Percentiles rank a stretch among this genome's conserved stretches.
These are phyloP conservation scores for Ameiurus melas DNA, from an alignment of 2,113 vertebrate genomes.

Conservation along the genomic window DNA sequence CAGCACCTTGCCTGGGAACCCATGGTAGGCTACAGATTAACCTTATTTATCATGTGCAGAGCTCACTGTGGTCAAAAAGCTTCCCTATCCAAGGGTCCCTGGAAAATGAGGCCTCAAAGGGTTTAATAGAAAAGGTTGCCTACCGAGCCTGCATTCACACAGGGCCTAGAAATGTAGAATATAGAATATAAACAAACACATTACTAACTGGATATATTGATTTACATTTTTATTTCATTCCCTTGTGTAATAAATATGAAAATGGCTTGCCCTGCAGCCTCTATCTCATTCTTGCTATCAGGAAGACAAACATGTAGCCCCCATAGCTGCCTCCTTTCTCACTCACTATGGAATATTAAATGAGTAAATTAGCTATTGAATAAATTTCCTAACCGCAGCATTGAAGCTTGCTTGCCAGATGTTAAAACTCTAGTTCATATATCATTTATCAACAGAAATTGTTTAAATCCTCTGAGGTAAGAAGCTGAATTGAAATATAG, in stretches of 20 bases:
- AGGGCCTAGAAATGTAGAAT: background rate
- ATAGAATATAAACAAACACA: background rate
- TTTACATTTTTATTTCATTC: background rate
- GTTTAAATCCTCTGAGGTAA: background rate
- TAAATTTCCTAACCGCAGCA: background rate
- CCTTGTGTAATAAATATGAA: background rate
- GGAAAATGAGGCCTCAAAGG: background rate
- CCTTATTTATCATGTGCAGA: background rate
- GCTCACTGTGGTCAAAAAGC: background rate
- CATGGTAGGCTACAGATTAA: background rate
- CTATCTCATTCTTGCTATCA: background rate
- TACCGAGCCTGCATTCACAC: background rate
- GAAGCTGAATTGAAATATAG: background rate
- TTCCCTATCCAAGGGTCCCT: background rate
- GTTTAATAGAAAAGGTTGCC: background rate
- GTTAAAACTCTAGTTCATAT: no score
- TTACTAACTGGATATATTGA: background rate
- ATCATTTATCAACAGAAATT: background rate
- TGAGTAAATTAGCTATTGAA: background rate
- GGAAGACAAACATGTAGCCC: background rate
- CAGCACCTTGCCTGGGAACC: background rate
- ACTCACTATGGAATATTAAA: background rate
- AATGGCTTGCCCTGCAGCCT: background rate
- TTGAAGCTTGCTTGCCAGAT: background rate
- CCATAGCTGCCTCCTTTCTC: background rate